These are phyloP conservation scores for Campylomormyrus tamandua DNA, from an alignment of 2,113 vertebrate species.

Conservation along the genomic window DNA sequence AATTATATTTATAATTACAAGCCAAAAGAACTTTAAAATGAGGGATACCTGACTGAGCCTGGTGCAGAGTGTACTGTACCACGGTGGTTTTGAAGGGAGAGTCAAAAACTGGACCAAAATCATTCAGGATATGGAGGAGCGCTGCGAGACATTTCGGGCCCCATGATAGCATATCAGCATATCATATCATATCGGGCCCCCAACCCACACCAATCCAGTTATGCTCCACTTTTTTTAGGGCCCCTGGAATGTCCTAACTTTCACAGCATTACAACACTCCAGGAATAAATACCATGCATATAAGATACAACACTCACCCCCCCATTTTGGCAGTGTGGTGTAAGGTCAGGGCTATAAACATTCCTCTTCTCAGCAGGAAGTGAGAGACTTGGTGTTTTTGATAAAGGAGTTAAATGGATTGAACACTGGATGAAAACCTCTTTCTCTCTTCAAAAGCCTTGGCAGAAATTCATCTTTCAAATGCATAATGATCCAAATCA, in stretches of 20 bases:
- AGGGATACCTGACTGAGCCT: neutral
- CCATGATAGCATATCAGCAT: neutral
- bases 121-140: neutral
- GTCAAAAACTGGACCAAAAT: neutral
- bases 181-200: neutral
- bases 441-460: neutral
- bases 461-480: neutral
- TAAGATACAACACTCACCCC: neutral
- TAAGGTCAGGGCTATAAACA: neutral
- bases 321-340: neutral
- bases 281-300: neutral
- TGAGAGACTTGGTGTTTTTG: neutral
- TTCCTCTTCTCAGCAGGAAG: neutral
- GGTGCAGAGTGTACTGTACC: neutral
- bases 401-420: neutral
- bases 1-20: neutral
- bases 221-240: neutral
- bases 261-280: neutral
- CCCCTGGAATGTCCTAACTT: neutral
- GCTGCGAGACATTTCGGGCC: neutral
- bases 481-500: neutral
- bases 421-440: neutral
- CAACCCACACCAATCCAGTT: neutral
- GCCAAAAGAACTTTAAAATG: neutral
- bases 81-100: neutral